Conservation (phyloP, 1,140 invertebrate species). For the Procambarus clarkii region DNA sequence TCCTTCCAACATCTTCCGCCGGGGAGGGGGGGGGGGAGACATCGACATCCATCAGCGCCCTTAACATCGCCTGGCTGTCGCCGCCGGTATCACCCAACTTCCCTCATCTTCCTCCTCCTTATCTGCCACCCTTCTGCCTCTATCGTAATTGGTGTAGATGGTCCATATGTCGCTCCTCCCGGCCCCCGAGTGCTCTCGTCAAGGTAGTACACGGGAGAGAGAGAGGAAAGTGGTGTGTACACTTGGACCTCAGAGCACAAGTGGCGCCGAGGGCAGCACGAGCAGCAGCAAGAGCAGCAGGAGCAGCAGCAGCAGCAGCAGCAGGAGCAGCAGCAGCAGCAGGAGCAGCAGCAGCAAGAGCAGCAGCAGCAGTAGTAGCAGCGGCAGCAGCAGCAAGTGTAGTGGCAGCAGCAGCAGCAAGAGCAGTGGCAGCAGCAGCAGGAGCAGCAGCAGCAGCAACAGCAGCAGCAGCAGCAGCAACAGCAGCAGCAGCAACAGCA, state of each 20-base stretch:
- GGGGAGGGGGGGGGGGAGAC: no score
- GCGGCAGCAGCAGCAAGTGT: background rate
- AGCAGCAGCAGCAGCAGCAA: background rate
- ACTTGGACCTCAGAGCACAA: background rate
- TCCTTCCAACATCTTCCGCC: no score
- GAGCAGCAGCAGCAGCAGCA: background rate
- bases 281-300: background rate
- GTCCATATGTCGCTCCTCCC: background rate
- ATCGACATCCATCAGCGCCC: no score
- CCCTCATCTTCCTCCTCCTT: background rate
- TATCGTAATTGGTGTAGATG: background rate
- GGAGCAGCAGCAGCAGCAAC: background rate
- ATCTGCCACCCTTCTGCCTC: background rate
- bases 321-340: background rate
- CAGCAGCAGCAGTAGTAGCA: background rate
- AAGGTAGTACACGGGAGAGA: background rate
- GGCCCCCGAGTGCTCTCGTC: background rate
- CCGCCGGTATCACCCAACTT: background rate
- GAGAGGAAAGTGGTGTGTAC: background rate
- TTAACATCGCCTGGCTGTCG: background rate
- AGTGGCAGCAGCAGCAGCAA: background rate
- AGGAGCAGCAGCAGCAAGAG: background rate
- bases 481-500: background rate
- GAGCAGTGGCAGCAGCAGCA: background rate
- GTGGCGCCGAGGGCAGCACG: background rate